Evolutionary conservation across 2,113 vertebrate species (phyloP), one percentile per base, ranked within the genome.

Genomic region (Rhabdomys dilectus): DNA sequence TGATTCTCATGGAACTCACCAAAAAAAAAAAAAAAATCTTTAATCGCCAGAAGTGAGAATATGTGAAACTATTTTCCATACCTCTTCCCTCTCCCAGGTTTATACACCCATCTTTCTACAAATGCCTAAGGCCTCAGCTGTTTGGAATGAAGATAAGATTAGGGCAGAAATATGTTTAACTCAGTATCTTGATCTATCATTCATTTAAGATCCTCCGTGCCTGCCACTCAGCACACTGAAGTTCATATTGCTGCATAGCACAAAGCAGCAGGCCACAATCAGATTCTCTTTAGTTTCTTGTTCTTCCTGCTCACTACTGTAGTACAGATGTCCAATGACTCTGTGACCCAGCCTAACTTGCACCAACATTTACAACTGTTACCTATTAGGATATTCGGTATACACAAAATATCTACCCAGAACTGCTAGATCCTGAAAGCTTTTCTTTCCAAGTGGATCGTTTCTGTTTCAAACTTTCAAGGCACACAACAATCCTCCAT

Each of bases 171-270:
- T 64, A 2, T 0, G 78, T 6, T 66, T 4, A 39, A 4, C 24
- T 4, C 39, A 68, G 22, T 26, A 36, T 10, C 76, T 68, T 58
- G 66, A 91, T 17, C 5, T 64, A 8, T n/a, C 7, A 22, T 36
- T 16, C 1, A 13, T 4, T 3, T 19, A 7, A 42, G 3, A 1
- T 53, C 34, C 22, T 4, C 7, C n/a, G 0, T 68, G 9, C 2
- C 58, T 10, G 11, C 24, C 7, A 22, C 68, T 4, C 34, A 0
- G 8, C 17, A 11, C 29, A 19, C 29, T 76, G 19, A 76, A 3
- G 45, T 22, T 53, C 72, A 22, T 1, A 0, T 29, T 9, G 24
- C 7, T 34, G 1, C 48, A 56, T 7, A 58, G 31, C 5, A 26
- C 13, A 48, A 62, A 15, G 3, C 70, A 87, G 45, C 12, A 31